Conservation (phyloP, 2,888 invertebrate species). For the Bugulina stolonifera region DNA sequence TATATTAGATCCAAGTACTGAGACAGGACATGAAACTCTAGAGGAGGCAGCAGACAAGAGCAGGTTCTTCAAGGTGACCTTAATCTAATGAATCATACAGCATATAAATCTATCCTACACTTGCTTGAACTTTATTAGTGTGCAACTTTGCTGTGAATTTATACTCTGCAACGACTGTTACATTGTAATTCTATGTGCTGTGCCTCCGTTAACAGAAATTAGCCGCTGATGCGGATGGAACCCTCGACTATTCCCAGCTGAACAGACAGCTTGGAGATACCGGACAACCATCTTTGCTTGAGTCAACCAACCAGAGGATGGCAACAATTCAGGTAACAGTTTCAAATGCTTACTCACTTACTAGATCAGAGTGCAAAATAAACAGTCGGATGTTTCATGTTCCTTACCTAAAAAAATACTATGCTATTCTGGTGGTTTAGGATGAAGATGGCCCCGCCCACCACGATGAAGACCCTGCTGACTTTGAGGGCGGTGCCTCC, state of each 20-base stretch:
- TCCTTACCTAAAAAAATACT: too few species aligned
- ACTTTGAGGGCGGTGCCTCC: background rate
- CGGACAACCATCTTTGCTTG: slow-evolving; percentile 27
- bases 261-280: slow-evolving; percentile 44
- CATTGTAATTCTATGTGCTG: too few species aligned
- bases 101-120: too few species aligned
- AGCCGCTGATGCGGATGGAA: slow-evolving; percentile 38
- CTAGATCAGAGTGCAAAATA: too few species aligned
- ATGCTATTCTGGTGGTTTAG: background rate
- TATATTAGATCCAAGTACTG: slow-evolving; percentile 26
- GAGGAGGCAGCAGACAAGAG: slow-evolving; percentile 48
- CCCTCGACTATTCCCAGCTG: slow-evolving; percentile 41
- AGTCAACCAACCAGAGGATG: background rate
- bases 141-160: too few species aligned
- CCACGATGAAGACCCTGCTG: background rate
- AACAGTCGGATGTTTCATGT: too few species aligned
- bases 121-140: too few species aligned
- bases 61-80: slow-evolving; percentile 44
- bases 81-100: too few species aligned
- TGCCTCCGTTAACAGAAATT: slow-evolving; percentile 38
- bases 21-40: slow-evolving; percentile 44
- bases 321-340: background rate
- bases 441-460: background rate
- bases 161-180: too few species aligned
- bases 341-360: too few species aligned